Evolutionary conservation across 2,888 invertebrate genomes (phyloP), one percentile per base, ranked within the genome.

Genomic region (Luperina testacea): DNA sequence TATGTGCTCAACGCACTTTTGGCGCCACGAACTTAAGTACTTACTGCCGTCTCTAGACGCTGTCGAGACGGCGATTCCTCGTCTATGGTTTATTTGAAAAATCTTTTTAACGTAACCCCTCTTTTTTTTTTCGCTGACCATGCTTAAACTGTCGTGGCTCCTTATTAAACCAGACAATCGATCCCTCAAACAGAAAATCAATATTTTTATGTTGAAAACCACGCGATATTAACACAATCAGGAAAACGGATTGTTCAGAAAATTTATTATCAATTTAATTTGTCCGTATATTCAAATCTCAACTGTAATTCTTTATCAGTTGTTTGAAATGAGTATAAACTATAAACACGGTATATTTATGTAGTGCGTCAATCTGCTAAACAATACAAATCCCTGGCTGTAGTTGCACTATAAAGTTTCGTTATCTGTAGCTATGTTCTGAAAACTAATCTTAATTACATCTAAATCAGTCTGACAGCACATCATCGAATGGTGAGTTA

Each of bases 401-500:
- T 57, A 24, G 11, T 61, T 59, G 3, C 27, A 11, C 24, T 20
- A 3, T 24, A 59, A 17, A 20, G 13, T 27, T 69, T 13, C 45
- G 57, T 69, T 42, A 65, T 24, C 13, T 45, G 77, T 53, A 65
- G 79, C 69, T 51, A 74, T 20, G 71, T 42, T 32, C 65, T 51
- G 72, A 68, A 69, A 48, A 59, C 78, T 73, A 63, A 77, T 51
- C 20, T 75, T 83, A 88, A 75, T 90, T 93, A 93, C 8, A 88
- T 45, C 92, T 95, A 95, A 83, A 92, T 95, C 96, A 96, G 96
- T 95, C 96, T 96, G 95, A 92, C 91, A 89, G 91, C 91, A 93
- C 90, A 92, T 88, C 92, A 95, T 96, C 96, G 95, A 96, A 96
- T 96, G 96, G 96, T 95, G 95, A 95, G 96, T 93, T 89, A 87